Base-by-base conservation (phyloP, 37 sponge, comb jelly and placozoan species). In the Axinella damicornis region DNA sequence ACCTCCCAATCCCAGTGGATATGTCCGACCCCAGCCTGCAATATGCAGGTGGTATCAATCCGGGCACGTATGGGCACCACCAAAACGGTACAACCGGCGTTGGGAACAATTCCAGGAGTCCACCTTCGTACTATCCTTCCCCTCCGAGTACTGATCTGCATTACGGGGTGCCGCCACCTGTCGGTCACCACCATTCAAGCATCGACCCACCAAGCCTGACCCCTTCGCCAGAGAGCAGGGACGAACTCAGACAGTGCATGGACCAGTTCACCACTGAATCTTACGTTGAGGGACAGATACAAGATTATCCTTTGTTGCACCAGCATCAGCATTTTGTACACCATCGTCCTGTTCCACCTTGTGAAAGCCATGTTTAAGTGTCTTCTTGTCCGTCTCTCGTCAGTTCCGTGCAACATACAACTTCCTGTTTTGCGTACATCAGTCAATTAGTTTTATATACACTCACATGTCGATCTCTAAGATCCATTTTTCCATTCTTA, bases 161-260 rank as follows among this genome's bases (percentile, higher is more conserved):
- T 19, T 34, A 67, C 68, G 21, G 28, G 65, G 15, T 18, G 57
- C 28, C 21, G n/a, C 19, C 32, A 34, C 9, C 46, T 46, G 4
- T 46, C 46, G 33, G 14, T 11, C 68, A 24, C 2, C 68, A 12
- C 46, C 9, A 69, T 30, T 61, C 71, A 9, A 30, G 46, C 32
- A 36, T 32, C 75, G 74, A 75, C 55, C 84, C 84, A 6, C 84
- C 52, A 35, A 83, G 84, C 65, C 75, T 83, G 22, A 83, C 84
- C 5, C 84, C 84, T 27, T 83, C 84, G 1, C 84, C 84, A 6
- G 83, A 82, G 66, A 31, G 32, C 5, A 31, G 68, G 11, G 68
- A 67, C 34, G 68, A 67, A 31, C 30, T 31, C 27, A n/a, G 11
- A 61, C 63, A 61, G 46, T 46, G 46, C 46, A 9, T 46, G 46